Evolutionary conservation across 1,140 invertebrate genomes (phyloP).

Genomic region (Solenopsis invicta): DNA sequence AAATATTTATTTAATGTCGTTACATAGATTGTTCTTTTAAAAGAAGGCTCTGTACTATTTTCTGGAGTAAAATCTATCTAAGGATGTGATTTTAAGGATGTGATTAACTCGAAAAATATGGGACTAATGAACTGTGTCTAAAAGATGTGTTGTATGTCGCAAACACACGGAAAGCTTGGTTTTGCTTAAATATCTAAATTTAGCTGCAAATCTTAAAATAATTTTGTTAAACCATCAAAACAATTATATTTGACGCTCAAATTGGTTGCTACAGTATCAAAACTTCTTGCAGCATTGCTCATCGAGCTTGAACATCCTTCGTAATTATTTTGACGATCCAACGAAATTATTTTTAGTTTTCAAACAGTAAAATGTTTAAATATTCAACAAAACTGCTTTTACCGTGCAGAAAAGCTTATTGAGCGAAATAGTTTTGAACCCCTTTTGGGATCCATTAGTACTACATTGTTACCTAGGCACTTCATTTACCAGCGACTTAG

Average conservation of each 20-base stretch:
- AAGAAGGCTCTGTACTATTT: neutral
- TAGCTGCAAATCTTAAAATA: too few species aligned
- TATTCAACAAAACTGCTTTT: too few species aligned
- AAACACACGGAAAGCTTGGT: neutral
- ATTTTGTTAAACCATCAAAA: too few species aligned
- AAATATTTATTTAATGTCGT: neutral
- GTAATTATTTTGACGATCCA: too few species aligned
- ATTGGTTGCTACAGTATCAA: too few species aligned
- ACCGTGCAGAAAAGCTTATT: too few species aligned
- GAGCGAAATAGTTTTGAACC: constrained; percentile 75
- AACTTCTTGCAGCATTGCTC: too few species aligned
- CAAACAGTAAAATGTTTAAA: too few species aligned
- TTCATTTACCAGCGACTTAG: constrained; percentile 74
- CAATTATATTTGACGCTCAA: too few species aligned
- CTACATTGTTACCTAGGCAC: constrained; percentile 78
- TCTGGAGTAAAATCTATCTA: neutral
- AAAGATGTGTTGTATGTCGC: neutral
- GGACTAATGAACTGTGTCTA: neutral
- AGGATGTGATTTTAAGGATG: neutral
- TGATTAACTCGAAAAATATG: neutral
- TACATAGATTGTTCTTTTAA: neutral
- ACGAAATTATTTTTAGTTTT: too few species aligned
- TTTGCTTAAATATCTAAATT: too few species aligned
- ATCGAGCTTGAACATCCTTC: too few species aligned
- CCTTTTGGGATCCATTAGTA: constrained; percentile 59